Base-by-base conservation (phyloP, 2,113 vertebrate species). In the Formicarius rufipectus region DNA sequence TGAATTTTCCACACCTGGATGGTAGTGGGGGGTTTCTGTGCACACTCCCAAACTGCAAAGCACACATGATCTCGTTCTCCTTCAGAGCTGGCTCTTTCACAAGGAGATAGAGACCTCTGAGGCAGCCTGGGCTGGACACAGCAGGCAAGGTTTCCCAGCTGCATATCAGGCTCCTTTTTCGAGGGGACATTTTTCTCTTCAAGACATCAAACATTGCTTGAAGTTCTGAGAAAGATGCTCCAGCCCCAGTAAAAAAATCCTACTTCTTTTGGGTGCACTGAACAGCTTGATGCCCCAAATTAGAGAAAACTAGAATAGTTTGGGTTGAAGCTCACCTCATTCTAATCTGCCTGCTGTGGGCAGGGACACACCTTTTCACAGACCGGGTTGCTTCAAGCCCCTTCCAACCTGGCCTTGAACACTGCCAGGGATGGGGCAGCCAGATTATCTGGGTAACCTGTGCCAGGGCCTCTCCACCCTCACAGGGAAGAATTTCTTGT, bases 31-130 rank as follows among this genome's bases (percentile, higher is more conserved):
- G 25, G 21, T 1, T 81, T 22, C 84, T 72, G 18, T 0, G 10
- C 27, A 4, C 25, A 0, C 25, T 18, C 31, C 35, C 8, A 6
- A 15, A 27, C 4, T 5, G 1, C 64, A 8, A 0, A 18, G 27
- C 20, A 0, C 8, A 6, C 37, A 0, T 17, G 3, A 1, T 3
- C 42, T 37, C 0, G 0, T 3, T 15, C 4, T 7, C 18, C 35
- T 14, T 23, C 0, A 0, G 10, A 8, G 15, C n/a, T 27, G 40
- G 21, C 2, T 45, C 5, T 28, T 35, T 21, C 49, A 4, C 11
- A 5, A 31, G 37, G 50, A 62, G 23, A 3, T 30, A 16, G 21
- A 72, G 62, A 52, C 66, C 47, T 58, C 10, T 25, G 56, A 47
- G 31, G 39, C 55, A 77, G 75, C n/a, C 33, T 16, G 5, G 47